These are phyloP conservation scores for Tauraco hartlaubi DNA, from an alignment of 2,797 vertebrate species.

Conservation along the genomic window DNA sequence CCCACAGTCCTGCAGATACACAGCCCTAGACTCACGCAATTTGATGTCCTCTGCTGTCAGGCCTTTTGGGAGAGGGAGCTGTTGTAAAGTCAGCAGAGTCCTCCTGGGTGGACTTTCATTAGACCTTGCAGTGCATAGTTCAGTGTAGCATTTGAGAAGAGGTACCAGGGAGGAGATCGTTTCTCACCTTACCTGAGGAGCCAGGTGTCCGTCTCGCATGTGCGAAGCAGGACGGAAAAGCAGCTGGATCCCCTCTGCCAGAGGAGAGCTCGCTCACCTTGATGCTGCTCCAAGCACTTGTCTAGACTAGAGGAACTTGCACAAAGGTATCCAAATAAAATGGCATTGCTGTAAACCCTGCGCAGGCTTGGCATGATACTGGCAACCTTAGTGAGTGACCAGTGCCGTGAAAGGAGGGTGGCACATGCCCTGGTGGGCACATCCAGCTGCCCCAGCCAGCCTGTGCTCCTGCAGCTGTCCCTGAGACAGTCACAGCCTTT, in stretches of 20 bases:
- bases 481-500: not conserved
- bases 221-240: not conserved
- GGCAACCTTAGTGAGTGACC: not conserved
- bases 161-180: not conserved
- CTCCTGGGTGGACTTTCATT: not conserved
- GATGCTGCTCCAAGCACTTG: not conserved
- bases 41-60: not conserved
- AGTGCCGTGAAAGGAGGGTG: not conserved
- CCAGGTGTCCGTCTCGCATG: no score
- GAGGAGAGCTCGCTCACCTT: not conserved
- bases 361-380: not conserved
- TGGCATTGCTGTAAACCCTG: not conserved
- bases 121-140: not conserved
- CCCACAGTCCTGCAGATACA: not conserved
- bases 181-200: not conserved
- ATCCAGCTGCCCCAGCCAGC: not conserved
- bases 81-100: not conserved
- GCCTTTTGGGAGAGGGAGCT: not conserved
- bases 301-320: not conserved
- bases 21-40: accelerated
- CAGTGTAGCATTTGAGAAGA: not conserved
- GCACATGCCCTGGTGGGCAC: not conserved
- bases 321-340: not conserved
- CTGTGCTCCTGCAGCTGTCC: not conserved
- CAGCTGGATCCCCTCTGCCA: no score